These are phyloP conservation scores for Drosophila greeni DNA, from an alignment of 2,888 invertebrate species.

Conservation along the genomic window DNA sequence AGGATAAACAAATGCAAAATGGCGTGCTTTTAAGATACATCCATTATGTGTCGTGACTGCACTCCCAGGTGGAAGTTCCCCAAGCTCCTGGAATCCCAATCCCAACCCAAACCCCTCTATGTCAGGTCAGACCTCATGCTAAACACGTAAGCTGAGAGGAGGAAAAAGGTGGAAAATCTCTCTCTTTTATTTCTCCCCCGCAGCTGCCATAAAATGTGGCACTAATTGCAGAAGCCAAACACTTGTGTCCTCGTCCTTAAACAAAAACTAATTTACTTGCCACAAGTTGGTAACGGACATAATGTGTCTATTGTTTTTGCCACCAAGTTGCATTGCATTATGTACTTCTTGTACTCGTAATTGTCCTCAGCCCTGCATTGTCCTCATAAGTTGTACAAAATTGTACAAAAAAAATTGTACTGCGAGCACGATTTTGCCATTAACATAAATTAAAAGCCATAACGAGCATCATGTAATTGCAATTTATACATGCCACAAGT, in stretches of 20 bases:
- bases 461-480: conserved; percentile 68
- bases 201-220: conserved; percentile 47
- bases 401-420: conserved; percentile 38
- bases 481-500: conserved; percentile 56
- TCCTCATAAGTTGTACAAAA: conserved; percentile 21
- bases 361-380: conserved; percentile 30
- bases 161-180: conserved; percentile 14
- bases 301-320: conserved; percentile 34
- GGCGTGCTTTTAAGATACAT: conserved; percentile 52
- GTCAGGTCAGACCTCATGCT: conserved; percentile 35
- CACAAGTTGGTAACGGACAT: conserved; percentile 37
- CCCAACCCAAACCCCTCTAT: not conserved
- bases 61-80: conserved; percentile 10
- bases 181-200: conserved; percentile 20
- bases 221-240: conserved; percentile 59
- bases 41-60: conserved; percentile 47
- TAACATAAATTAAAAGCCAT: conserved; percentile 73
- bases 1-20: conserved; percentile 47
- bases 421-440: conserved; percentile 67
- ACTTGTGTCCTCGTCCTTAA: conserved; percentile 22
- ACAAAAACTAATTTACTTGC: conserved; percentile 40
- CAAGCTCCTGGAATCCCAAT: not conserved
- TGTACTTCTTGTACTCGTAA: conserved; percentile 28
- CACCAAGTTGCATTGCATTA: conserved; percentile 52
- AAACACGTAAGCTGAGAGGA: conserved; percentile 37